phyloP scores from a whole-genome alignment of 2,113 vertebrate species.

The Melanotaenia duboulayi region DNA sequence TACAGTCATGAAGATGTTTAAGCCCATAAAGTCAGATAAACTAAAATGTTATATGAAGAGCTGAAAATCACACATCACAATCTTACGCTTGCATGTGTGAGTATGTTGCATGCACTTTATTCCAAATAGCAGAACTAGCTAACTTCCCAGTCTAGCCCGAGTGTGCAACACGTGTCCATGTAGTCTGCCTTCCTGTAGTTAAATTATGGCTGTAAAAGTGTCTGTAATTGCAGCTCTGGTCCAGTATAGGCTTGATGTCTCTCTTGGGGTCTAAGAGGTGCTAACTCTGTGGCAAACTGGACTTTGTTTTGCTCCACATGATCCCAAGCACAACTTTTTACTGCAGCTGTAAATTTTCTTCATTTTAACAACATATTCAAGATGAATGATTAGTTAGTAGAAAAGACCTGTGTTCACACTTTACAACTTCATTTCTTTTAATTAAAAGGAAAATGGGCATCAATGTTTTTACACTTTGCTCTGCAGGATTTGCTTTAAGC shows the following conservation, averaged over 20 bases:
- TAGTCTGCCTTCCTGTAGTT: constrained; percentile 9
- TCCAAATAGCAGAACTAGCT: constrained; percentile 14
- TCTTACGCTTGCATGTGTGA: too few species aligned
- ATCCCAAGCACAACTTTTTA: constrained; percentile 41
- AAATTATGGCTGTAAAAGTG: constrained; percentile 25
- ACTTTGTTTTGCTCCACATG: constrained; percentile 55
- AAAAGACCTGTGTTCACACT: constrained; percentile 16
- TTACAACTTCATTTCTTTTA: constrained; percentile 16
- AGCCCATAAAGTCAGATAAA: too few species aligned
- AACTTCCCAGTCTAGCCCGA: background rate
- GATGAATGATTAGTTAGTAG: constrained; percentile 17
- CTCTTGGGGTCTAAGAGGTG: constrained; percentile 55
- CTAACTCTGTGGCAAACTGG: constrained; percentile 58
- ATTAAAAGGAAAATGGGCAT: background rate
- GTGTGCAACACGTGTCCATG: background rate
- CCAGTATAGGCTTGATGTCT: constrained; percentile 31
- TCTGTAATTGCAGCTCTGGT: constrained; percentile 44
- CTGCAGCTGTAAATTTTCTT: constrained; percentile 52
- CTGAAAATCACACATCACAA: too few species aligned
- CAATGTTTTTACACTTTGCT: background rate
- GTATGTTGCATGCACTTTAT: background rate
- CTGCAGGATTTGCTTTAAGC: background rate
- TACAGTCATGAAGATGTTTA: too few species aligned
- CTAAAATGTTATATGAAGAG: too few species aligned
- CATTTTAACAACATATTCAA: constrained; percentile 35